Conservation (phyloP, 1,140 invertebrate genomes). For the Monomorium pharaonis region DNA sequence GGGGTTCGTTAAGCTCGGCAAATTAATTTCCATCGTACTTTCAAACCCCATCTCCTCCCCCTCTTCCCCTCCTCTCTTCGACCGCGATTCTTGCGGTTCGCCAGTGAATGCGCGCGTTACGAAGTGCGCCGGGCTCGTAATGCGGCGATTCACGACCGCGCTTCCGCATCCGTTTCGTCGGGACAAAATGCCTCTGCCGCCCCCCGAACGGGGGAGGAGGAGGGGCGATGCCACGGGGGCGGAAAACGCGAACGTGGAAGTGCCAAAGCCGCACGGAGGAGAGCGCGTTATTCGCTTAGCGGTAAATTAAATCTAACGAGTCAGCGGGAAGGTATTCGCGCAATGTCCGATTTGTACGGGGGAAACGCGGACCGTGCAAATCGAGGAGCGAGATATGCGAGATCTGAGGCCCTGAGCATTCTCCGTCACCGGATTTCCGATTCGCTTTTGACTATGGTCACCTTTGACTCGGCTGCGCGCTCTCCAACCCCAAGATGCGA, state of each 20-base stretch:
- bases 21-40: slow-evolving; percentile 69
- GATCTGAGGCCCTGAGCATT: not conserved
- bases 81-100: slow-evolving; percentile 43
- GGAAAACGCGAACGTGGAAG: slow-evolving; percentile 8
- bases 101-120: not conserved
- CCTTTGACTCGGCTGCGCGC: not conserved
- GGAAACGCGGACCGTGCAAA: not conserved
- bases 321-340: not conserved
- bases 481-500: not conserved
- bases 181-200: not conserved
- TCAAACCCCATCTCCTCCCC: no score
- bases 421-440: not conserved
- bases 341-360: not conserved
- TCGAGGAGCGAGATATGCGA: not conserved
- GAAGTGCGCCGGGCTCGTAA: slow-evolving; percentile 11
- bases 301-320: slow-evolving; percentile 41
- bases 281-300: slow-evolving; percentile 15
- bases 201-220: not conserved
- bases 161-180: slow-evolving; percentile 38
- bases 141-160: slow-evolving; percentile 23
- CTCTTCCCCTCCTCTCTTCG: no score
- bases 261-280: slow-evolving; percentile 11
- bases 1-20: slow-evolving; percentile 65
- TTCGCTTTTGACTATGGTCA: not conserved
- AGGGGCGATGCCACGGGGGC: not conserved